Evolutionary conservation across 2,888 invertebrate species (phyloP), one percentile per base, ranked within the genome.

Genomic region (Abrostola triplasia): DNA sequence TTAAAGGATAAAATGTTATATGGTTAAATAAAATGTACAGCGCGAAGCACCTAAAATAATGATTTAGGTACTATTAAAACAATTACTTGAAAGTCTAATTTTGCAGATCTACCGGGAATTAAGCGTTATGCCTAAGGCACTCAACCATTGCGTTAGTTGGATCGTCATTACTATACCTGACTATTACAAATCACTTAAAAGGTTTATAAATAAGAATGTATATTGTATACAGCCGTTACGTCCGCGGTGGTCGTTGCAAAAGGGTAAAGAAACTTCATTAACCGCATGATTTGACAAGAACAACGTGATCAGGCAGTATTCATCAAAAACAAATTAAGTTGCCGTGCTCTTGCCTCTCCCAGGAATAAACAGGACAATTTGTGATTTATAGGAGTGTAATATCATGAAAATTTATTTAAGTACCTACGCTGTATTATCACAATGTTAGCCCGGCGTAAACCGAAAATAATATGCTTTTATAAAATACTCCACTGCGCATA

Each of bases 201-300:
- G 67, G 9, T 51, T 67, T 61, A 36, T 58, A 35, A 37, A 41
- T 36, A 12, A 51, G 38, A 9, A 50, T 59, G 62, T 59, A 35
- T 40, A 36, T 12, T n/a, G 44, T 44, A 47, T 13, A 47, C 13
- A 9, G 12, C 24, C 24, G 24, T 24, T 24, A 57, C 10, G 55
- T 54, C 67, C 53, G 60, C 54, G 70, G 60, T 70, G 73, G 68
- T 71, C 70, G 73, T 69, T 67, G 61, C 59, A 76, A 77, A 81
- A 83, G 82, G 84, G 77, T 79, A 73, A 76, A 79, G 85, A 84
- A 87, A 84, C 85, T 90, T 90, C 90, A 92, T 93, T 92, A 92
- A 79, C 88, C 87, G 91, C 89, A 90, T 93, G 92, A 92, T 90
- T 91, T 90, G 90, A 89, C 93, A 91, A 88, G 86, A 91, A 87